A percentile compares a stretch with the other conserved stretches of the same genome.
Evolutionary conservation across 2,888 invertebrate genomes (phyloP).

Genomic region (Drosophila setosimentum): DNA sequence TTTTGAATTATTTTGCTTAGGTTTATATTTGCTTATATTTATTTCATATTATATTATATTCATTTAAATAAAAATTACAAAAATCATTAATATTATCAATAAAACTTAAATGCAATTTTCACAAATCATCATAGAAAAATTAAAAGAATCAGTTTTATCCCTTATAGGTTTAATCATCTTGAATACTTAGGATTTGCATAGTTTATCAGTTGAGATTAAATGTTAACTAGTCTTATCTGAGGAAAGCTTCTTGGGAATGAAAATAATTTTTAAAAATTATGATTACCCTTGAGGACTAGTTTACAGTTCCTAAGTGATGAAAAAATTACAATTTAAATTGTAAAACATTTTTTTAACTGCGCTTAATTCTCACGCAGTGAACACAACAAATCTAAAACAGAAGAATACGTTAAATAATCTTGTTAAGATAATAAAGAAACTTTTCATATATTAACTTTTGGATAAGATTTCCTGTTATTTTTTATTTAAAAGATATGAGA

Average conservation of each 20-base stretch:
- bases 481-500: background rate
- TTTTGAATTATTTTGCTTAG: too few species aligned
- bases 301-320: background rate
- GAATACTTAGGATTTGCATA: background rate
- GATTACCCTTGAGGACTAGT: background rate
- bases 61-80: background rate
- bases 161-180: background rate
- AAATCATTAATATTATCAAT: background rate
- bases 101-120: too few species aligned
- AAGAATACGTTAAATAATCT: background rate
- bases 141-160: background rate
- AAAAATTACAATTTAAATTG: background rate
- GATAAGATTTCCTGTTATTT: background rate
- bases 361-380: background rate
- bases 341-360: background rate
- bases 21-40: background rate
- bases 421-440: background rate
- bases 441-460: background rate
- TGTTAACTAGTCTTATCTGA: background rate
- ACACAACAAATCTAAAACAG: too few species aligned
- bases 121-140: background rate
- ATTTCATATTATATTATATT: too few species aligned
- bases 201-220: background rate
- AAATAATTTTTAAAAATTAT: background rate
- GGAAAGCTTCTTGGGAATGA: background rate